Base-by-base conservation (phyloP, 2,113 vertebrate genomes). In the Vicugna pacos region DNA sequence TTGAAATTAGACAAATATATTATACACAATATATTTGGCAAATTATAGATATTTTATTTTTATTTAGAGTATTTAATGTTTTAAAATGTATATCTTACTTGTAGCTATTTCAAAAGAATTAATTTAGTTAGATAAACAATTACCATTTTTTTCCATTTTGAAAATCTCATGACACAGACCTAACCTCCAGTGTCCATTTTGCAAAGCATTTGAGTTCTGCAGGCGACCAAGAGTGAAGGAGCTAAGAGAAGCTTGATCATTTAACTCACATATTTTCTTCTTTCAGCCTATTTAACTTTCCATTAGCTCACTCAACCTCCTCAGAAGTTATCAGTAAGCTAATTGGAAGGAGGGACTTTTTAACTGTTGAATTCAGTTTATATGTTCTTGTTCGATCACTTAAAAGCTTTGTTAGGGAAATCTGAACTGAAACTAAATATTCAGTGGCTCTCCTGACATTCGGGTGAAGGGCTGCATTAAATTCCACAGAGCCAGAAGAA, bases 261-360 rank as follows among this genome's bases (percentile, higher is more conserved):
- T 92, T 91, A 95, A 87, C 16, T 65, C 48, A 30, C 48, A 76
- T 94, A 54, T 56, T 93, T 97, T 87, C 92, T 69, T 90, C 65
- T 81, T 88, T 88, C 8, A 0, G 70, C 54, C 76, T 96, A 95
- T 96, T 97, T 92, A 96, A 90, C 70, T 94, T 96, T 93, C 84
- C 81, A 97, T 94, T 97, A 96, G 90, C 58, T 96, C 84, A 91
- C 32, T 97, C 93, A 97, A 19, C n/a, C 84, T 93, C 20, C 83
- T 94, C 75, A 81, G 60, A 94, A 96, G 79, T 94, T 96, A 92
- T 69, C 81, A 64, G 70, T 80, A 91, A 94, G 75, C 62, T 94
- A 96, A 95, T 35, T 93, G 58, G 91, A 95, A 91, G 88, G 11
- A 62, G n/a, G 28, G 32, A 54, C 35, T 50, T 82, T 94, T 58